Base-by-base conservation (phyloP, 2,113 vertebrate species). In the Panthera tigris region DNA sequence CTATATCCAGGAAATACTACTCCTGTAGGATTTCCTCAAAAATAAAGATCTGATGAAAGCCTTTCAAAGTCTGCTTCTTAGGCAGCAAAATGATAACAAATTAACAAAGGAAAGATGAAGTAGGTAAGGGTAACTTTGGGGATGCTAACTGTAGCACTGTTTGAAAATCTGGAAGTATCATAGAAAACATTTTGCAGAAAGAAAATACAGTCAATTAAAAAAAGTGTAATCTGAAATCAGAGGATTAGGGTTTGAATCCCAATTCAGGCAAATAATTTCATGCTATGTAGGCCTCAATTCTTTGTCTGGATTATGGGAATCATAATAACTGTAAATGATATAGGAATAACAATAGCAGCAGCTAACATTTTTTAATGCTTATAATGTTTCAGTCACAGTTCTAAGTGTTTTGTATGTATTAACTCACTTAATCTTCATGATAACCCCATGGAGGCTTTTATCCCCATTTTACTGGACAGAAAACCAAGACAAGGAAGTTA, bases 21-120 rank as follows among this genome's bases (percentile, higher is more conserved):
- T 61, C 33, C 83, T 74, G 14, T 66, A 89, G 61, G 50, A 74
- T 76, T 89, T 89, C 52, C 69, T 93, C 29, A 85, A 87, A 95
- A 92, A 97, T 61, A 89, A 96, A 97, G 45, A 95, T 31, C 69
- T 90, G 12, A 95, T 57, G 41, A 25, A 92, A 90, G 52, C 18
- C 4, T 79, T 95, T 92, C 74, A 81, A 94, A 81, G 88, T 89
- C 68, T 50, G 45, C 36, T 89, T 52, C 79, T 86, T 92, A 71
- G 55, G 52, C 63, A 92, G 48, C 71, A 97, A 95, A 94, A 89
- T 48, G n/a, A 82, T 48, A 95, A 7, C 41, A 57, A 93, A 36
- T 71, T 55, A 78, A 94, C n/a, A 48, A 96, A 96, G 8, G 41
- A 78, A 96, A 93, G n/a, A 93, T n/a, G 76, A 91, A 66, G 25